Conservation (phyloP, 2,113 vertebrate species). For the Crotalus viridis region DNA sequence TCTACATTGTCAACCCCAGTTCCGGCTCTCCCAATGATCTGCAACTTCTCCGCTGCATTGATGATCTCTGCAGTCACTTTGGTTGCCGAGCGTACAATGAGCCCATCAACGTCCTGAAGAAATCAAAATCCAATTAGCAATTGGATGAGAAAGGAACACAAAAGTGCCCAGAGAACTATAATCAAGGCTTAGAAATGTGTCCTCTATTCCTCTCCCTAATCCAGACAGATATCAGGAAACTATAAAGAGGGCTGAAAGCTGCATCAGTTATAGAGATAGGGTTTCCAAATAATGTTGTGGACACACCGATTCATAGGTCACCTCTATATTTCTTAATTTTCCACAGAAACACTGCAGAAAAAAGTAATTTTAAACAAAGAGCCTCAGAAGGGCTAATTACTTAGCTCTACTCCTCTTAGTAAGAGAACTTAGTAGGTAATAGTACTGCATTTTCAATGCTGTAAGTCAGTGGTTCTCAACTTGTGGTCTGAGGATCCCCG, state of each 20-base stretch:
- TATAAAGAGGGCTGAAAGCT: not conserved
- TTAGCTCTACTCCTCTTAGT: not conserved
- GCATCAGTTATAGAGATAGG: not conserved
- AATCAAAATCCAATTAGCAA: not conserved
- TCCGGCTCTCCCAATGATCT: constrained; percentile 92
- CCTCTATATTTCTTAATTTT: not conserved
- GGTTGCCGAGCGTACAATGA: constrained; percentile 92
- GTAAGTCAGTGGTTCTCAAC: too few relatives aligned
- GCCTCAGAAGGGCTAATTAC: not conserved
- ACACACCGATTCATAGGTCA: not conserved
- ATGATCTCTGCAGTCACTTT: constrained; percentile 93
- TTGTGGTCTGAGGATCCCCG: too few relatives aligned
- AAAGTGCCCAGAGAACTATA: not conserved
- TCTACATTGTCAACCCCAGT: constrained; percentile 97
- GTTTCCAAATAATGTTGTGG: not conserved
- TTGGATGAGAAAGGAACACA: not conserved
- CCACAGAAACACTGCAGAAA: not conserved
- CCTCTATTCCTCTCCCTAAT: not conserved
- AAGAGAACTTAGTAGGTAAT: not conserved
- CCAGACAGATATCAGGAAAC: not conserved
- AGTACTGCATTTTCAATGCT: too few relatives aligned
- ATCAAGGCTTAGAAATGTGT: not conserved
- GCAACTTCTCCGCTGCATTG: constrained; percentile 78
- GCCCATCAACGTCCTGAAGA: constrained; percentile 86
- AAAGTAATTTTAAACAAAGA: not conserved